Base-by-base conservation (phyloP, 2,113 vertebrate species). In the Psittacula cyanocephala region DNA sequence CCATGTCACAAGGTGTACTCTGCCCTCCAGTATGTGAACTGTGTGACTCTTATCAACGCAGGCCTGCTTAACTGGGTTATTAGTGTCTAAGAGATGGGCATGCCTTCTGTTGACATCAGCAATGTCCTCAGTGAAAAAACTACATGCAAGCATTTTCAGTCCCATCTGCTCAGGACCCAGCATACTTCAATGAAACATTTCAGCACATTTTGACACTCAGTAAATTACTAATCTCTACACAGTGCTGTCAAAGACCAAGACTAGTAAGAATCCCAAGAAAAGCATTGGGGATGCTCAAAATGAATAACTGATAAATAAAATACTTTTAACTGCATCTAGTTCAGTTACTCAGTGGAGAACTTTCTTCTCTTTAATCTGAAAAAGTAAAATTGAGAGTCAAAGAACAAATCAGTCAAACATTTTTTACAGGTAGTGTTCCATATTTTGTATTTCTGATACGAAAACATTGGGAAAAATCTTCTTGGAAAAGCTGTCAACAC, bases 1-100 rank as follows among this genome's bases (percentile, higher is more conserved):
- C 65, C 5, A 17, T 89, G 91, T 93, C 87, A 81, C 96, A 96
- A 96, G 88, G 57, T 97, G 91, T 91, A 74, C 33, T 95, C 29
- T 96, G 94, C 81, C 91, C 94, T 96, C 75, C 77, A 43, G 72
- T 15, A 72, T 76, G 62, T 77, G 83, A 92, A 49, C 31, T 65
- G 81, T n/a, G 25, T n/a, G 80, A 31, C 52, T 88, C 35, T 35
- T n/a, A 39, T 50, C 37, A 92, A n/a, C 70, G 49, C 17, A 83
- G 77, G 25, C 44, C 71, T 74, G 33, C 49, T 67, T 46, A 43
- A 23, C n/a, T 46, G 59, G 24, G 43, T 72, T 89, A 69, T 76
- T 86, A 68, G 33, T 27, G 25, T 50, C 46, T 17, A 2, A 90
- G 49, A 84, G 37, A 35, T 55, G 74, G 74, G 15, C 24, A 70